Conservation (phyloP, 1,140 invertebrate species). For the Amyelois transitella region DNA sequence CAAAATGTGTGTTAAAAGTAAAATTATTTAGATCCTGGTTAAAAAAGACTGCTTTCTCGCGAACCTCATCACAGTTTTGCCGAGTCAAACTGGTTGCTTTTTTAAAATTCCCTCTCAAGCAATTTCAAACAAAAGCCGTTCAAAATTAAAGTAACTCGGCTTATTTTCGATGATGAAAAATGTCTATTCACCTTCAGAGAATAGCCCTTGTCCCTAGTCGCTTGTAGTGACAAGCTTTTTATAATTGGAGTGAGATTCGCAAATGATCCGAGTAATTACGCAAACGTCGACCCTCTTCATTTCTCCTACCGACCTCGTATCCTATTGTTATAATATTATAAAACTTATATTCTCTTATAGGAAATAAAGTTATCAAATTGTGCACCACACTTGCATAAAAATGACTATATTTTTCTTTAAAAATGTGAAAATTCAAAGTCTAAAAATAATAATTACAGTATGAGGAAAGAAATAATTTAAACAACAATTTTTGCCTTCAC, state of each 20-base stretch:
- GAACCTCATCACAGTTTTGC: background rate
- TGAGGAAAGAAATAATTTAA: no score
- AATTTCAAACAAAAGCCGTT: background rate
- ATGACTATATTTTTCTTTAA: no score
- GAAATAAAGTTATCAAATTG: no score
- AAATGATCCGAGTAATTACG: conserved; percentile 71
- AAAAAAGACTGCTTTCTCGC: background rate
- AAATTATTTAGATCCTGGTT: background rate
- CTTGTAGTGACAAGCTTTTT: conserved; percentile 56
- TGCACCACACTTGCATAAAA: no score
- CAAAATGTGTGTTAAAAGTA: background rate
- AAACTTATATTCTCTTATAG: background rate
- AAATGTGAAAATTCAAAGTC: no score
- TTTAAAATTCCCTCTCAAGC: background rate
- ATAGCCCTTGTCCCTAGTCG: conserved; percentile 32
- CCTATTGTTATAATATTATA: conserved; percentile 32
- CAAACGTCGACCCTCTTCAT: conserved; percentile 70
- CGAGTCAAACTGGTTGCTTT: background rate
- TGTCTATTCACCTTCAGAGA: conserved; percentile 22
- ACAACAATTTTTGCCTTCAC: no score
- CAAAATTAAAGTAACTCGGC: background rate
- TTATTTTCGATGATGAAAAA: conserved; percentile 20
- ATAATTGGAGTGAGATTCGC: conserved; percentile 60
- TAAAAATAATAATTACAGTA: no score
- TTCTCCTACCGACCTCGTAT: conserved; percentile 28